Percentiles rank a stretch among this genome's conserved stretches.
phyloP scores from a whole-genome alignment of 2,113 vertebrate genomes.

The Etia nguti region DNA sequence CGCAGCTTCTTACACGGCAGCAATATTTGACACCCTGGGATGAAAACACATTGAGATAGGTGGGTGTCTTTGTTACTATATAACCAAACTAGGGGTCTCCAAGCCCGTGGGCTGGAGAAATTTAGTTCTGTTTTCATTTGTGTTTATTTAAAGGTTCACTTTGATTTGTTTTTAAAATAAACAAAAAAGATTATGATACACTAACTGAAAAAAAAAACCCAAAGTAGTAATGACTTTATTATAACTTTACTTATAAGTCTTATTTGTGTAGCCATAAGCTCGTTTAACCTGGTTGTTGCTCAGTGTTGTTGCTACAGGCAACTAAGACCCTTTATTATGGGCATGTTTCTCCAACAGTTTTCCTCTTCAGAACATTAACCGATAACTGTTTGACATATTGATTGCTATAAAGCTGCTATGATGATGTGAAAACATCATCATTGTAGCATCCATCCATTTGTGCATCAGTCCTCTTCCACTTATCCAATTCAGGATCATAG shows the following conservation, averaged over 20 bases:
- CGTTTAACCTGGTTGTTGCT: background rate
- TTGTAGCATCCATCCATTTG: background rate
- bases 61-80: background rate
- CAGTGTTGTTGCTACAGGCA: background rate
- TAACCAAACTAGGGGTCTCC: background rate
- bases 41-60: background rate
- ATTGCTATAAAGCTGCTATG: background rate
- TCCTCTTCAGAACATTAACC: background rate
- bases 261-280: background rate
- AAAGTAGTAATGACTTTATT: background rate
- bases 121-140: background rate
- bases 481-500: background rate
- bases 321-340: background rate
- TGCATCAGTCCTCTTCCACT: background rate
- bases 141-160: background rate
- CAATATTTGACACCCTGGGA: background rate
- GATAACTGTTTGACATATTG: background rate
- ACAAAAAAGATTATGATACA: background rate
- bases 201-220: accelerated
- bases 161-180: background rate
- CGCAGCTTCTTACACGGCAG: background rate
- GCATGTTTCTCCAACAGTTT: background rate
- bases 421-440: background rate
- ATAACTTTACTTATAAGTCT: background rate
- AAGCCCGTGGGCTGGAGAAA: background rate